Percentiles rank a stretch among this genome's conserved stretches.
These are phyloP conservation scores for Anhinga rufa DNA, from an alignment of 2,113 vertebrate genomes.

Conservation along the genomic window DNA sequence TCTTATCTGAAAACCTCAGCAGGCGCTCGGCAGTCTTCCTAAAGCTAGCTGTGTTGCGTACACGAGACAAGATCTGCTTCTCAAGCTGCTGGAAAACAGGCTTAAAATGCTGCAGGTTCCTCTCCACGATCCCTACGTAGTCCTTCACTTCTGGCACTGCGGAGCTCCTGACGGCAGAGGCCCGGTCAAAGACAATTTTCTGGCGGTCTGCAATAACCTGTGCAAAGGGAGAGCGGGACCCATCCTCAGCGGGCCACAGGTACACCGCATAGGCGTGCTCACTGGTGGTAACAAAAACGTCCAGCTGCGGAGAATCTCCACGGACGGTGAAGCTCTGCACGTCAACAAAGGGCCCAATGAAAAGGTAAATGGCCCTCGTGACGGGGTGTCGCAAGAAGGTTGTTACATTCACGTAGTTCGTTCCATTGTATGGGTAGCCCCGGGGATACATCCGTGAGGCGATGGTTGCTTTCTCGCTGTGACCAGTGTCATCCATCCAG, in stretches of 20 bases:
- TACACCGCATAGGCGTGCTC: slow-evolving; percentile 86
- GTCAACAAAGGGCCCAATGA: slow-evolving; percentile 87
- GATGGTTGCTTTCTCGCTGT: slow-evolving; percentile 82
- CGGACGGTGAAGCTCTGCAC: slow-evolving; percentile 89
- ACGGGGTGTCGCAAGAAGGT: slow-evolving; percentile 81
- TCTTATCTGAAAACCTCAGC: slow-evolving; percentile 89
- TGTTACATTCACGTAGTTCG: slow-evolving; percentile 94
- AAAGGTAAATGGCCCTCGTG: slow-evolving; percentile 88
- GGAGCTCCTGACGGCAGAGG: slow-evolving; percentile 53
- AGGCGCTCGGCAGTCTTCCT: slow-evolving; percentile 88
- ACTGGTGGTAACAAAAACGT: slow-evolving; percentile 83
- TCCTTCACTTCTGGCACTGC: slow-evolving; percentile 80
- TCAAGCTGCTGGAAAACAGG: slow-evolving; percentile 94
- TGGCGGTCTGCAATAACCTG: slow-evolving; percentile 84
- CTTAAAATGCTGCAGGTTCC: slow-evolving; percentile 88
- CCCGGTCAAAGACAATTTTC: slow-evolving; percentile 88
- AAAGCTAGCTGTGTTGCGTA: slow-evolving; percentile 86
- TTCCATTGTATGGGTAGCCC: slow-evolving; percentile 93
- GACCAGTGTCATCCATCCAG: slow-evolving; percentile 95
- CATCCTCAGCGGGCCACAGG: slow-evolving; percentile 78
- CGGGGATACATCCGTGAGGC: slow-evolving; percentile 86
- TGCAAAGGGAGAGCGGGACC: slow-evolving; percentile 80
- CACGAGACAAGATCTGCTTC: slow-evolving; percentile 87
- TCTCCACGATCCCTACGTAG: slow-evolving; percentile 82
- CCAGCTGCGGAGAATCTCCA: slow-evolving; percentile 82